These are phyloP conservation scores for Amphimedon queenslandica DNA, from an alignment of 37 sponge, comb jelly and placozoan species.

Conservation along the genomic window DNA sequence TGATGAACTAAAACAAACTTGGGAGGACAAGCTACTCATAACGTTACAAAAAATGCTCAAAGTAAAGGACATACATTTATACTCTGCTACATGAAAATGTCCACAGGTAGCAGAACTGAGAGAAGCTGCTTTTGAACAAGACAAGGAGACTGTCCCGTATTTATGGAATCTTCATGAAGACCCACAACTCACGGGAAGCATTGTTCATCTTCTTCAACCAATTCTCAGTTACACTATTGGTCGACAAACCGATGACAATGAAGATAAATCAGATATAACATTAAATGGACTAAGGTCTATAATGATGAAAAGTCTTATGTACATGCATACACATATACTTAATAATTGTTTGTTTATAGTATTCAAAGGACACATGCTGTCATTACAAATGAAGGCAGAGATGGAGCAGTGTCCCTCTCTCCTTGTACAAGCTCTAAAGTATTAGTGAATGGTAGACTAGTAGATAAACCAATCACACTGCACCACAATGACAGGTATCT, in stretches of 20 bases:
- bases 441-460: constrained; percentile 49
- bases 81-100: not conserved
- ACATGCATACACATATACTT: no score
- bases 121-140: constrained; percentile 21
- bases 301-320: no score
- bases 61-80: no score
- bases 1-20: constrained; percentile 50
- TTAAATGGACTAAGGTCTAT: constrained; percentile 61
- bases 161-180: constrained; percentile 83
- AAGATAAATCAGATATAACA: constrained; percentile 50
- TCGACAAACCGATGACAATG: constrained; percentile 14
- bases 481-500: constrained; percentile 71
- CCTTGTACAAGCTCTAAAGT: constrained; percentile 37
- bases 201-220: constrained; percentile 36
- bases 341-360: constrained; percentile 27
- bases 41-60: constrained; percentile 19
- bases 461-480: constrained; percentile 22
- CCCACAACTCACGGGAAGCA: constrained; percentile 66
- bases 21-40: constrained; percentile 49
- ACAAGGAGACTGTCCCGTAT: constrained; percentile 53
- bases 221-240: constrained; percentile 20
- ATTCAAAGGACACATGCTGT: constrained; percentile 54
- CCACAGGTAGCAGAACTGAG: constrained; percentile 35
- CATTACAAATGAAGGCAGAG: constrained; percentile 24
- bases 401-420: constrained; percentile 12